These are phyloP conservation scores for Fregetta grallaria DNA, from an alignment of 2,113 vertebrate species.

Conservation along the genomic window DNA sequence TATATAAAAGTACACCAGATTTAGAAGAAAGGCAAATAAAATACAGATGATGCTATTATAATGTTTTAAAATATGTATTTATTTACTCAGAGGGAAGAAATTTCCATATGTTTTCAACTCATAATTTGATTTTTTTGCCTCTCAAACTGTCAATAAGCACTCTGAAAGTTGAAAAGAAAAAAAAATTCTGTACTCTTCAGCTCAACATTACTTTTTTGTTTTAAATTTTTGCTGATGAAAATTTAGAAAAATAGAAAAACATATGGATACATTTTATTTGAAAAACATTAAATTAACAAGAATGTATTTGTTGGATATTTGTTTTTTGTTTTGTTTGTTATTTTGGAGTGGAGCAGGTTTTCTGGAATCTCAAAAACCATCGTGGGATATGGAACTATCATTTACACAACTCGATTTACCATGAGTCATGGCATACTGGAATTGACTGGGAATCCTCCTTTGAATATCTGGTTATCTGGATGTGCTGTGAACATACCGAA, in stretches of 20 bases:
- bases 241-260: background rate
- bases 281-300: background rate
- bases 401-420: background rate
- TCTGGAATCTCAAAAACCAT: background rate
- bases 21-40: conserved; percentile 25
- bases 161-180: background rate
- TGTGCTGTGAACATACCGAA: conserved; percentile 26
- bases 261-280: rapidly evolving
- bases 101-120: background rate
- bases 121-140: background rate
- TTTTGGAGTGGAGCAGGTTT: background rate
- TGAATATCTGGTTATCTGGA: conserved; percentile 63
- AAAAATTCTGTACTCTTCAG: background rate
- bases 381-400: background rate
- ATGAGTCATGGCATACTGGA: background rate
- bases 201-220: background rate
- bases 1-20: background rate
- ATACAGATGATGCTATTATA: background rate
- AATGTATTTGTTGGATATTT: background rate
- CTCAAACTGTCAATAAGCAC: background rate
- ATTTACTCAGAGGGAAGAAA: background rate
- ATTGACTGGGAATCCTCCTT: background rate
- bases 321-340: background rate
- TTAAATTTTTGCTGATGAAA: background rate
- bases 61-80: background rate